Evolutionary conservation across 2,113 vertebrate genomes (phyloP), one percentile per base, ranked within the genome.

Genomic region (Hassar affinis): DNA sequence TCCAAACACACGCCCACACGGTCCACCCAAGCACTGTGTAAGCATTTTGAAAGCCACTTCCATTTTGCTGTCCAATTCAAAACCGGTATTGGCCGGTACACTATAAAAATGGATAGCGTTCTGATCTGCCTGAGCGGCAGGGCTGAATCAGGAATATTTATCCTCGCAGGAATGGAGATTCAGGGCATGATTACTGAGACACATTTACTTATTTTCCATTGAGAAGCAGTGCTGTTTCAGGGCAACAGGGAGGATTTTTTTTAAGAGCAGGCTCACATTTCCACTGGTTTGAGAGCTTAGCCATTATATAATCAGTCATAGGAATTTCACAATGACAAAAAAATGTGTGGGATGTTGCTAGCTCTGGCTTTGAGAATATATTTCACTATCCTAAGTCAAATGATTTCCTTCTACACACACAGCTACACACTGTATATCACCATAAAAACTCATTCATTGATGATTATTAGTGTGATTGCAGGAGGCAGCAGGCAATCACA

Each of bases 11-110:
- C 66, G 57, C 79, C 51, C 47, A 61, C 35, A 80, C n/a, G 42
- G 27, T 38, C 38, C n/a, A 75, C 56, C 75, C 85, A 71, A 82
- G 62, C 59, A 69, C 72, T 59, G 27, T 80, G 68, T 59, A 80
- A 76, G 69, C 69, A 61, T 83, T 77, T 80, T 84, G 51, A 42
- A 33, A 51, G 33, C 56, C 33, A 77, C 45, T 81, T 78, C 49
- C n/a, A 64, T 79, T 83, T 61, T 66, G 49, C 20, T 86, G 47
- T 83, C 47, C 38, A 75, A 80, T 57, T 49, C 42, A 25, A 74
- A 57, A 49, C 71, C n/a, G 62, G 33, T 62, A 66, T 83, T 66
- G 74, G 72, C n/a, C 35, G n/a, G 64, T 62, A 61, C 49, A 66
- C 85, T 86, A 27, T 72, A 66, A 62, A 62, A 62, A 49, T 59